phyloP scores from a whole-genome alignment of 2,888 invertebrate species.

The Callyntrura sp. region DNA sequence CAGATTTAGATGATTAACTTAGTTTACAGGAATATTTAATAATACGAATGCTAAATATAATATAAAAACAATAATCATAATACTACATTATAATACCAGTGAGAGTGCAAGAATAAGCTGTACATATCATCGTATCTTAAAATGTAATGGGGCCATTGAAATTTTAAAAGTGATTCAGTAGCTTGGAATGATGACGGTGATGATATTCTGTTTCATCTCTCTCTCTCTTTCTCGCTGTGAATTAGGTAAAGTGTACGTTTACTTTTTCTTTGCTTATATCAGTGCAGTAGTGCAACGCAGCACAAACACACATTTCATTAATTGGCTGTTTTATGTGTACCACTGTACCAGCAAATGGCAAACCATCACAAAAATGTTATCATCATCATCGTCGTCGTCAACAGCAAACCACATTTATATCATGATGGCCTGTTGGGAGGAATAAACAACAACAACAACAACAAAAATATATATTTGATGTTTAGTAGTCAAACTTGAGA shows the following conservation, averaged over 20 bases:
- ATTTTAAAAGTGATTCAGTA: conserved; percentile 59
- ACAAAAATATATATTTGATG: conserved; percentile 34
- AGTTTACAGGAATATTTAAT: conserved; percentile 28
- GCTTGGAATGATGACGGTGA: conserved; percentile 60
- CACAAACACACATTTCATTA: conserved; percentile 2
- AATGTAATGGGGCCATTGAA: conserved; percentile 66
- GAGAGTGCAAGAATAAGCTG: neutral
- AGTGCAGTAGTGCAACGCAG: conserved; percentile 26
- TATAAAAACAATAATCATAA: conserved; percentile 44
- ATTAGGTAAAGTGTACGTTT: conserved; percentile 61
- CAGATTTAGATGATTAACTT: conserved; percentile 32
- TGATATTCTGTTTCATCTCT: conserved; percentile 44
- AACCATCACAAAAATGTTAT: neutral
- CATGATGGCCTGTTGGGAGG: neutral
- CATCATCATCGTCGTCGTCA: neutral
- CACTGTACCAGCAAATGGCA: neutral
- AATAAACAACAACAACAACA: neutral
- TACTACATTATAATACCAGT: conserved; percentile 43
- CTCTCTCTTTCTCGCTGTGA: conserved; percentile 39
- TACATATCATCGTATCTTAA: conserved; percentile 33
- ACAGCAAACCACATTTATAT: conserved; percentile 22
- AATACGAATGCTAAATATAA: neutral
- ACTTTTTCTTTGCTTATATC: conserved; percentile 13
- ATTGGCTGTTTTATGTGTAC: conserved; percentile 45
- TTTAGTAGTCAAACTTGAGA: conserved; percentile 42